A percentile compares a stretch with the other conserved stretches of the same genome.
phyloP scores from a whole-genome alignment of 2,888 invertebrate species.

The Agrochola circellaris region DNA sequence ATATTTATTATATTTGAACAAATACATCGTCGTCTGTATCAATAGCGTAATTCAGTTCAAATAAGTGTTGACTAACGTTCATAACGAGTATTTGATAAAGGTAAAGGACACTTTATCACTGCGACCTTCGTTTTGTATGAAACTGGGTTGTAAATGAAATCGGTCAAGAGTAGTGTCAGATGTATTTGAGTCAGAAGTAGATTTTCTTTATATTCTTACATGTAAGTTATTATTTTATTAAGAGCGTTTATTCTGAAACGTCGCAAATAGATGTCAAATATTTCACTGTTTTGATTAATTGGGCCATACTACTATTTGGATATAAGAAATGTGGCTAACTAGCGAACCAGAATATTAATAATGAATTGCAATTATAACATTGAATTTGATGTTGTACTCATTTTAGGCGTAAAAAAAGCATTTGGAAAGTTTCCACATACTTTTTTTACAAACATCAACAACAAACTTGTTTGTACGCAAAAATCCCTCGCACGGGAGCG shows the following conservation, averaged over 20 bases:
- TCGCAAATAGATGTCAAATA: too few species aligned
- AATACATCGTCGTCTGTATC: not conserved
- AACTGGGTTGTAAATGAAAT: slow-evolving; percentile 21
- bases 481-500: not conserved
- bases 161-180: slow-evolving; percentile 31
- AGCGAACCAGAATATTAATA: too few species aligned
- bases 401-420: too few species aligned
- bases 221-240: not conserved
- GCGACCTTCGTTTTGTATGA: slow-evolving; percentile 28
- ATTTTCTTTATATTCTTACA: not conserved
- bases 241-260: too few species aligned
- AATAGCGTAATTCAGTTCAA: slow-evolving; percentile 15
- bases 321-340: too few species aligned
- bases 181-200: not conserved
- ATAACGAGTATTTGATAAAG: slow-evolving; percentile 22
- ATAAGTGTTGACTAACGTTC: slow-evolving; percentile 23
- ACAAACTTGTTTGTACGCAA: not conserved
- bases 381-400: too few species aligned
- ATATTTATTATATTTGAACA: not conserved
- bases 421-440: too few species aligned
- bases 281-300: too few species aligned
- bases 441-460: too few species aligned
- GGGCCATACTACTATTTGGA: too few species aligned
- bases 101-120: slow-evolving; percentile 50
- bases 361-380: too few species aligned